Base-by-base conservation (phyloP, 1,140 invertebrate genomes). In the Papilio helenus region DNA sequence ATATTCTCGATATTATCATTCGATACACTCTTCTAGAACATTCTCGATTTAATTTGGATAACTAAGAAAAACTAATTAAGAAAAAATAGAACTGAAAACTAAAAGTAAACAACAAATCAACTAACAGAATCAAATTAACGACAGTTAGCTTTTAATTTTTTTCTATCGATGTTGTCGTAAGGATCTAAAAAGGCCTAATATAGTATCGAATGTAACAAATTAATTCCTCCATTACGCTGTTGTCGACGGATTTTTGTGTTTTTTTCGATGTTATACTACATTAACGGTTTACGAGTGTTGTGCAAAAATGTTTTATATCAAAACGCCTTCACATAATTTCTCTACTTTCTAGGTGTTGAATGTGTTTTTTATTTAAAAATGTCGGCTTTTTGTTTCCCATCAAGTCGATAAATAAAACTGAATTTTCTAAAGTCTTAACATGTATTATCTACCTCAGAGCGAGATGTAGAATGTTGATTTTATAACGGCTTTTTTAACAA, bases 131-230 rank as follows among this genome's bases (percentile, higher is more conserved):
- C 10, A 61, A 20, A 42, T 58, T 42, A 77, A 44, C 26, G 5
- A 29, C 74, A 39, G 18, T 61, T 61, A 76, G 61, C 74, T 39
- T 65, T 42, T 58, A 26, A n/a, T n/a, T n/a, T 23, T 44, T 77
- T 44, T 20, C 16, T 65, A 14, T 77, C 55, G 76, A 77, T 77
- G 76, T 77, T 77, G 76, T 65, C 34, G 39, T 65, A 65, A 39
- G 58, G 39, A 5, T 46, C 44, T 65, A n/a, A 23, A 77, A 65
- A 77, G 29, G 74, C 74, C 58, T 77, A 77, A 65, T 42, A 4
- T 61, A 34, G 44, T 73, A 55, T 23, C 73, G 16, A 76, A 65
- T 58, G 42, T 65, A 77, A 77, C 74, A 77, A 51, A 77, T 77
- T 61, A 77, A 65, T 77, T 26, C 39, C 65, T 44, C n/a, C 51